These are phyloP conservation scores for Dicerorhinus sumatrensis DNA, from an alignment of 2,113 vertebrate species.

Conservation along the genomic window DNA sequence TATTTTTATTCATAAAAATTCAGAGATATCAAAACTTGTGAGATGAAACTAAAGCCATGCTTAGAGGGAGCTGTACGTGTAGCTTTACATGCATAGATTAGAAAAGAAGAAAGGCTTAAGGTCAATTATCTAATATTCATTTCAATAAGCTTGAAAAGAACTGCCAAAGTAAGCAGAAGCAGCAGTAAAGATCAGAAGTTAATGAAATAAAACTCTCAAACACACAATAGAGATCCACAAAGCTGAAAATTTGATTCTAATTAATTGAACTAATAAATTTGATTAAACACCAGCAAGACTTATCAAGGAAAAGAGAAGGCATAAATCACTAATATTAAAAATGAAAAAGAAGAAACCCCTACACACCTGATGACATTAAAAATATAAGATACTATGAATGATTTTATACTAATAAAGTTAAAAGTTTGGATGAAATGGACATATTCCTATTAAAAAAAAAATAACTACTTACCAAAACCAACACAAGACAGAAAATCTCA, in stretches of 20 bases:
- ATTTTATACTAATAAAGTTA: background rate
- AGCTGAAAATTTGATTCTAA: background rate
- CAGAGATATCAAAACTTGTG: background rate
- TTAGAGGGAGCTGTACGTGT: background rate
- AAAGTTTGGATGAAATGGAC: background rate
- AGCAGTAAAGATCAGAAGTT: background rate
- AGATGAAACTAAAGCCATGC: background rate
- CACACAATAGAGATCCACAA: background rate
- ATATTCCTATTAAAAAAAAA: background rate
- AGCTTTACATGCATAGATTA: background rate
- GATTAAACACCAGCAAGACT: background rate
- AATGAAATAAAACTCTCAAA: background rate
- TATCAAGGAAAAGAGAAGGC: background rate
- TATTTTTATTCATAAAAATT: background rate
- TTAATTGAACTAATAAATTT: background rate
- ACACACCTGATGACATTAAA: background rate
- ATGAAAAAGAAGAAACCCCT: background rate
- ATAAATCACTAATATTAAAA: background rate
- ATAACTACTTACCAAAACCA: background rate
- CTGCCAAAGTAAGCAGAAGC: background rate
- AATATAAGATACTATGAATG: background rate
- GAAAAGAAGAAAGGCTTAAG: background rate
- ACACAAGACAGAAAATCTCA: background rate
- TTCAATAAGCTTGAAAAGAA: background rate
- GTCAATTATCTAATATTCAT: background rate